These are phyloP conservation scores for Otus sunia DNA, from an alignment of 2,113 vertebrate species.

Conservation along the genomic window DNA sequence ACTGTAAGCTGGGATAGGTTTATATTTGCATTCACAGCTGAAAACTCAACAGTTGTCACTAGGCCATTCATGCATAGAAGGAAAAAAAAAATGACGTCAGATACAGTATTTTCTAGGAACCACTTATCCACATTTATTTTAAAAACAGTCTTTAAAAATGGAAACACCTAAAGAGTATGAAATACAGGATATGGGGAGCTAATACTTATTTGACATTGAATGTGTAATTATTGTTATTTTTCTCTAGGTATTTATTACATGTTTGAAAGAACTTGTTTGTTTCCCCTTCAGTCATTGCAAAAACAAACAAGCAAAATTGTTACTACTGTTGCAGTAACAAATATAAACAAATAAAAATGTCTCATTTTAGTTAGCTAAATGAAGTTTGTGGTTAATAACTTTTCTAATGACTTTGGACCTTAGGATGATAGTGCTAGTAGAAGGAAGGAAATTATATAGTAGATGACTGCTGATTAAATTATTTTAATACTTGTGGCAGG, in stretches of 20 bases:
- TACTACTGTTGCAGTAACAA: neutral
- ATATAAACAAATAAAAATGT: neutral
- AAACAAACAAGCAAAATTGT: neutral
- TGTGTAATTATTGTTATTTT: neutral
- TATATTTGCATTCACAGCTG: neutral
- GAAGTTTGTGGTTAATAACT: neutral
- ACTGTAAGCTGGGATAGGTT: neutral
- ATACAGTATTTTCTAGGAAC: neutral
- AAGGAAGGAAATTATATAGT: conserved; percentile 20
- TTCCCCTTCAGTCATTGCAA: neutral
- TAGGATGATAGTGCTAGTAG: neutral
- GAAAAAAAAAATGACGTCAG: neutral
- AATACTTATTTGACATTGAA: neutral
- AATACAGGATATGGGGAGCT: neutral
- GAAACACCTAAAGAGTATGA: neutral
- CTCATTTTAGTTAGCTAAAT: neutral
- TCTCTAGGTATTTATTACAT: neutral
- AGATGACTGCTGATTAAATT: neutral
- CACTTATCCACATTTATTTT: neutral
- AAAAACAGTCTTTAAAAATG: neutral
- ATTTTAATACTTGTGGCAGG: neutral
- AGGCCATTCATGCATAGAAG: neutral
- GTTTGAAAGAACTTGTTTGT: neutral
- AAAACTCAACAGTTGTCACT: neutral
- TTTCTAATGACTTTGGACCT: neutral